phyloP scores from a whole-genome alignment of 2,888 invertebrate species.

The Megastigmus dorsalis region DNA sequence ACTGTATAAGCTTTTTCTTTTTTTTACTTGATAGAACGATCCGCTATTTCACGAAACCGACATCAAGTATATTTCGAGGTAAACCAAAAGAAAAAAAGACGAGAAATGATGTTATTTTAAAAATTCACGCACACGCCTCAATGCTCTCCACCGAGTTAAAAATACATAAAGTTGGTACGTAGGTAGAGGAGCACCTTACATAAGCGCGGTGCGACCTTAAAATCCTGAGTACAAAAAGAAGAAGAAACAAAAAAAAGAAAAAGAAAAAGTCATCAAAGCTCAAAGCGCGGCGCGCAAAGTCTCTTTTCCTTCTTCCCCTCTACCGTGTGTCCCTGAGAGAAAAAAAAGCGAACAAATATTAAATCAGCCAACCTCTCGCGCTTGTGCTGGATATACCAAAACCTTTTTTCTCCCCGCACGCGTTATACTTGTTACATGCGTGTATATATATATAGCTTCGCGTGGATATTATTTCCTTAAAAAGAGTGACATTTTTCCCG shows the following conservation, averaged over 20 bases:
- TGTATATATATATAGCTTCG: too few relatives aligned
- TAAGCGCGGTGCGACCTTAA: background rate
- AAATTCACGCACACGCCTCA: background rate
- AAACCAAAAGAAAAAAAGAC: too few relatives aligned
- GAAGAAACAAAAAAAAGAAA: background rate
- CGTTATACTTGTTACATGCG: too few relatives aligned
- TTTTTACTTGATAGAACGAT: too few relatives aligned
- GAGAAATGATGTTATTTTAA: too few relatives aligned
- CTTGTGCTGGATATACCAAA: background rate
- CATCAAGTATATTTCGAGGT: too few relatives aligned
- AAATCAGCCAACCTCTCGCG: slow-evolving; percentile 6
- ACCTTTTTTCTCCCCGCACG: background rate
- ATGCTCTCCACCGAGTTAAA: background rate
- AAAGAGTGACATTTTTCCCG: too few relatives aligned
- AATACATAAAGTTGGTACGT: background rate
- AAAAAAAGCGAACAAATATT: slow-evolving; percentile 31
- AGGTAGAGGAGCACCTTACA: background rate
- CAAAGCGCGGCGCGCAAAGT: background rate
- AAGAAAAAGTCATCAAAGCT: background rate
- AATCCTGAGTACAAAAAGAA: background rate
- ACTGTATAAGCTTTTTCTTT: too few relatives aligned
- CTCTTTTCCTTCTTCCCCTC: too few relatives aligned
- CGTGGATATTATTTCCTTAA: too few relatives aligned
- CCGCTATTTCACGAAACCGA: too few relatives aligned
- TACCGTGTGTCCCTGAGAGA: too few relatives aligned